Conservation (phyloP, 2,888 invertebrate species). For the Drosophila falleni region DNA sequence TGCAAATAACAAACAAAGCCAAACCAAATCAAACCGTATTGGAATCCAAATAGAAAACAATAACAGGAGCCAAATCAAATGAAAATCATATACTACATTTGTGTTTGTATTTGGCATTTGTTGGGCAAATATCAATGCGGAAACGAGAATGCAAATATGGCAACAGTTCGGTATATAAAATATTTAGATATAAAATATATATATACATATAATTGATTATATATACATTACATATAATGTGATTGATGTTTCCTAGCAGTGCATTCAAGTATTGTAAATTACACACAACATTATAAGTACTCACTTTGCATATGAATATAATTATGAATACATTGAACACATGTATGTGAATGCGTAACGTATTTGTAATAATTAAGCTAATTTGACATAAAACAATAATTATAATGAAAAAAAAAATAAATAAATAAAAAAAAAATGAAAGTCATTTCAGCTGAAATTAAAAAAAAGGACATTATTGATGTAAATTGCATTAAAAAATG, state of each 20-base stretch:
- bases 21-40: slow-evolving; percentile 26
- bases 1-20: slow-evolving; percentile 17
- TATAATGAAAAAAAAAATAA: slow-evolving; percentile 58
- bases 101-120: slow-evolving; percentile 29
- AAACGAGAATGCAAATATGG: slow-evolving; percentile 37
- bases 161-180: slow-evolving; percentile 37
- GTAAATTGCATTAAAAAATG: slow-evolving; percentile 40
- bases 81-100: slow-evolving; percentile 20
- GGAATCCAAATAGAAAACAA: slow-evolving; percentile 27
- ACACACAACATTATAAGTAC: slow-evolving; percentile 14
- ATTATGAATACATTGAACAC: slow-evolving; percentile 42
- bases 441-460: background rate
- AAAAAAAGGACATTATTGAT: slow-evolving; percentile 32
- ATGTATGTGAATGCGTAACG: slow-evolving; percentile 49
- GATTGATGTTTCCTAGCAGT: slow-evolving; percentile 75
- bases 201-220: slow-evolving; percentile 40
- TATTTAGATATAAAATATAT: slow-evolving; percentile 26
- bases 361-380: slow-evolving; percentile 74
- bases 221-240: slow-evolving; percentile 55
- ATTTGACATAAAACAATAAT: slow-evolving; percentile 83
- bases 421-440: slow-evolving; percentile 7
- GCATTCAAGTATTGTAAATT: slow-evolving; percentile 68
- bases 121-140: slow-evolving; percentile 31
- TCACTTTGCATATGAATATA: slow-evolving; percentile 26
- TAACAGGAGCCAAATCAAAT: slow-evolving; percentile 53